Evolutionary conservation across 2,888 invertebrate genomes (phyloP).

Genomic region (Junonia oenone): DNA sequence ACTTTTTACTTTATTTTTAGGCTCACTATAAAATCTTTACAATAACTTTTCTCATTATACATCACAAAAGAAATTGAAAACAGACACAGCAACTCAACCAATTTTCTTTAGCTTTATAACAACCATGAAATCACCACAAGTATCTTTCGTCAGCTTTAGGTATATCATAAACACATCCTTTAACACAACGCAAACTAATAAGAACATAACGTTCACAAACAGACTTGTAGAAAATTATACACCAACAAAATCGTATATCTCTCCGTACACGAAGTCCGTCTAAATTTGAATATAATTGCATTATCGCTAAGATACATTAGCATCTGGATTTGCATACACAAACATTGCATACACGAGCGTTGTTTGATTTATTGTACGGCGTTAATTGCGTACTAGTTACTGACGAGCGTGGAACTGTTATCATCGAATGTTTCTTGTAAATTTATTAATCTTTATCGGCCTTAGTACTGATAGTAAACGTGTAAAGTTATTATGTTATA

Average conservation of each 20-base stretch:
- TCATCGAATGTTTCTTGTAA: background rate
- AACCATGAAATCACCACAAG: too few relatives aligned
- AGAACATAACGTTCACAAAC: background rate
- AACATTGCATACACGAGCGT: conserved; percentile 27
- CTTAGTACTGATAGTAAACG: too few relatives aligned
- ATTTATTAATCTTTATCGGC: background rate
- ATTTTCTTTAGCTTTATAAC: too few relatives aligned
- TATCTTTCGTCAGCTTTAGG: background rate
- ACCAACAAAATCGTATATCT: background rate
- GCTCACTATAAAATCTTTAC: too few relatives aligned
- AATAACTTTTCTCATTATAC: too few relatives aligned
- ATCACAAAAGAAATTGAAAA: too few relatives aligned
- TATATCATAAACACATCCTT: background rate
- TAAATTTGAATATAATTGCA: conserved; percentile 38
- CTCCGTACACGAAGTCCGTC: background rate
- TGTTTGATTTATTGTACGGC: conserved; percentile 29
- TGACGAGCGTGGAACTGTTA: background rate
- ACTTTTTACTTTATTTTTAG: too few relatives aligned
- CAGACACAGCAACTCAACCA: too few relatives aligned
- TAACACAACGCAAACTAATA: too few relatives aligned
- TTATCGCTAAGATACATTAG: conserved; percentile 25
- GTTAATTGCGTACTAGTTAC: conserved; percentile 15
- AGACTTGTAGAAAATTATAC: background rate
- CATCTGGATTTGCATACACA: conserved; percentile 30
- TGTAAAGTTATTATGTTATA: too few relatives aligned